phyloP scores from a whole-genome alignment of 2,113 vertebrate genomes.

The Smithornis capensis region DNA sequence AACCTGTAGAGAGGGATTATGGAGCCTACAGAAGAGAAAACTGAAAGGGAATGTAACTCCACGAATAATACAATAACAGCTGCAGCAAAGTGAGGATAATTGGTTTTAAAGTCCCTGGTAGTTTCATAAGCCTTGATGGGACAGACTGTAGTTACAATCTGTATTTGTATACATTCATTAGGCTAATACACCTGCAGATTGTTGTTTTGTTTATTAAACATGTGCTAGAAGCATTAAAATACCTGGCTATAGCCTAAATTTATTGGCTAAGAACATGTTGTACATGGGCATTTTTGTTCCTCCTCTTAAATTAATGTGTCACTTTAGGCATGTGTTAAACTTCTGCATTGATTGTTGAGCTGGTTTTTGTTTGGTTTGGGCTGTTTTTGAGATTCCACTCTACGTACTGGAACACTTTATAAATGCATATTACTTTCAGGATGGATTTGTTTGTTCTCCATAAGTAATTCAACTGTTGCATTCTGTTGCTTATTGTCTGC shows the following conservation, averaged over 20 bases:
- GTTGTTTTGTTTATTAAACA: background rate
- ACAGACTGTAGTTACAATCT: background rate
- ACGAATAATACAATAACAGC: background rate
- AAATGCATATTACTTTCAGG: background rate
- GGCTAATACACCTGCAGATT: background rate
- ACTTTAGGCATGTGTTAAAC: background rate
- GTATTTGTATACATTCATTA: background rate
- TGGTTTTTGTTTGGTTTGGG: background rate
- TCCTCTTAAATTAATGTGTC: background rate
- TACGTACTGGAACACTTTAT: background rate
- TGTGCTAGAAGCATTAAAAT: background rate
- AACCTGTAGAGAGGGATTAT: background rate
- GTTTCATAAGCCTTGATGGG: background rate
- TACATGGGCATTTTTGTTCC: background rate
- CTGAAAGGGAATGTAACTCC: background rate
- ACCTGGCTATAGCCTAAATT: background rate
- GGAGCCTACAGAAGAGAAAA: background rate
- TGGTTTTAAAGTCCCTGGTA: background rate
- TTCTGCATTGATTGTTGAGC: background rate
- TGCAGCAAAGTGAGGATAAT: background rate
- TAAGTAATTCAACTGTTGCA: background rate
- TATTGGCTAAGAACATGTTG: background rate
- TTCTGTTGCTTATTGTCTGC: background rate
- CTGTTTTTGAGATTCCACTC: background rate
- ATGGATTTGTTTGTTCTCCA: background rate